These are phyloP conservation scores for Oryzias woworae DNA, from an alignment of 2,113 vertebrate genomes.

Conservation along the genomic window DNA sequence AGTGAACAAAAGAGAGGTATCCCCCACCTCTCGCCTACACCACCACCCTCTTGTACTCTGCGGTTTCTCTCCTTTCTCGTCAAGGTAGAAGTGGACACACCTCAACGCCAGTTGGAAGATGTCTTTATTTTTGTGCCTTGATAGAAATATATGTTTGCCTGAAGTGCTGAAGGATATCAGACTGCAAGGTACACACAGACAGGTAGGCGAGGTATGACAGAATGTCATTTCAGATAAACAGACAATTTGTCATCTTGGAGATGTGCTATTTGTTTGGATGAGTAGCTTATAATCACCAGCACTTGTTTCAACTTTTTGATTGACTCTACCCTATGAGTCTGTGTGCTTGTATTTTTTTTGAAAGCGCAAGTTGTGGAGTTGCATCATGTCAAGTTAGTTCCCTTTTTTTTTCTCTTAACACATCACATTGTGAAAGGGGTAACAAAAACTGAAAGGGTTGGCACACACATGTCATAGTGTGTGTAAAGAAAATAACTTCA, in stretches of 20 bases:
- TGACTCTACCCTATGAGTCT: constrained; percentile 12
- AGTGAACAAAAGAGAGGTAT: constrained; percentile 75
- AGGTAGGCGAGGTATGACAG: constrained; percentile 29
- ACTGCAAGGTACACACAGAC: constrained; percentile 41
- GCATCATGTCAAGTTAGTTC: constrained; percentile 22
- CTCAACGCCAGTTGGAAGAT: constrained; percentile 58
- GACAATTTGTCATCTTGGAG: constrained; percentile 43
- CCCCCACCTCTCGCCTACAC: constrained; percentile 20
- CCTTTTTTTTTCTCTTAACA: constrained; percentile 52
- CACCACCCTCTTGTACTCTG: background rate
- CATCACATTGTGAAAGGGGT: constrained; percentile 47
- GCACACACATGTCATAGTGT: constrained; percentile 42
- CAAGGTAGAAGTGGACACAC: constrained; percentile 61
- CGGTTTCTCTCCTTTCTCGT: constrained; percentile 45
- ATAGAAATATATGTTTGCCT: constrained; percentile 70
- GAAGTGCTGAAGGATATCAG: constrained; percentile 65
- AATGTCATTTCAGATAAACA: constrained; percentile 56
- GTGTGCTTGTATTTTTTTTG: background rate
- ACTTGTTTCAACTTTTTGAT: constrained; percentile 43
- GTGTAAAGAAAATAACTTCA: constrained; percentile 64
- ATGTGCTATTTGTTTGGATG: constrained; percentile 34
- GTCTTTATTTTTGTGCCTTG: constrained; percentile 46
- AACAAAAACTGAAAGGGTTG: constrained; percentile 40
- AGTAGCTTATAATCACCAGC: constrained; percentile 56
- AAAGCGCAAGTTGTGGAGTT: background rate